Conservation (phyloP, 2,113 vertebrate species). For the Pipa parva region DNA sequence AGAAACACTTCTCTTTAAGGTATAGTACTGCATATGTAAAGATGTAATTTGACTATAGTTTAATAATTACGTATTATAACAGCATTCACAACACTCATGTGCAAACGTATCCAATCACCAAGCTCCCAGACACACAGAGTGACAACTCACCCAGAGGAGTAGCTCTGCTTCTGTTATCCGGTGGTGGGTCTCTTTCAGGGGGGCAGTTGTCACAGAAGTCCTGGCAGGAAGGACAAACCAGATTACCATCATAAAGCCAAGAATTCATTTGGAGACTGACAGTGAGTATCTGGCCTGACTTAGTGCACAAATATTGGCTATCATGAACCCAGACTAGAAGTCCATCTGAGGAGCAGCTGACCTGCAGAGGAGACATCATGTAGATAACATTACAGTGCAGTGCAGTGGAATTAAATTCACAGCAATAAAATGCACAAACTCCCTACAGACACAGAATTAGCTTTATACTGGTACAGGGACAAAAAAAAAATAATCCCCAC, state of each 20-base stretch:
- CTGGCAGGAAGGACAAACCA: slow-evolving; percentile 81
- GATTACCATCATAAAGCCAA: slow-evolving; percentile 85
- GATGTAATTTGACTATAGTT: no score
- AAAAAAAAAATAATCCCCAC: background rate
- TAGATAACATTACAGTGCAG: no score
- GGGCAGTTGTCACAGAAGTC: slow-evolving; percentile 85
- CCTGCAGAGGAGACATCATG: no score
- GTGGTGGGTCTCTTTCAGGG: slow-evolving; percentile 72
- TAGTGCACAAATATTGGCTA: slow-evolving; percentile 68
- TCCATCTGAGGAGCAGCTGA: slow-evolving; percentile 70
- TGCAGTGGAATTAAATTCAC: no score
- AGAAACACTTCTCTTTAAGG: background rate
- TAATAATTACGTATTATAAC: no score
- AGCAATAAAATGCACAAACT: no score
- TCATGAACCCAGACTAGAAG: slow-evolving; percentile 81
- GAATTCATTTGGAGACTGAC: slow-evolving; percentile 75
- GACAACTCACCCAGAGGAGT: slow-evolving; percentile 71
- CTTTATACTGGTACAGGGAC: no score
- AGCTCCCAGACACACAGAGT: fast-evolving
- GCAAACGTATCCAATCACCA: no score
- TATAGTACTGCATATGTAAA: no score
- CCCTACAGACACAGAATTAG: no score
- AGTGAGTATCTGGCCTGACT: slow-evolving; percentile 72
- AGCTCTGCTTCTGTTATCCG: slow-evolving; percentile 69
- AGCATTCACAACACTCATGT: no score